Conservation (phyloP, 2,113 vertebrate genomes). For the Erythrocercus mccallii region DNA sequence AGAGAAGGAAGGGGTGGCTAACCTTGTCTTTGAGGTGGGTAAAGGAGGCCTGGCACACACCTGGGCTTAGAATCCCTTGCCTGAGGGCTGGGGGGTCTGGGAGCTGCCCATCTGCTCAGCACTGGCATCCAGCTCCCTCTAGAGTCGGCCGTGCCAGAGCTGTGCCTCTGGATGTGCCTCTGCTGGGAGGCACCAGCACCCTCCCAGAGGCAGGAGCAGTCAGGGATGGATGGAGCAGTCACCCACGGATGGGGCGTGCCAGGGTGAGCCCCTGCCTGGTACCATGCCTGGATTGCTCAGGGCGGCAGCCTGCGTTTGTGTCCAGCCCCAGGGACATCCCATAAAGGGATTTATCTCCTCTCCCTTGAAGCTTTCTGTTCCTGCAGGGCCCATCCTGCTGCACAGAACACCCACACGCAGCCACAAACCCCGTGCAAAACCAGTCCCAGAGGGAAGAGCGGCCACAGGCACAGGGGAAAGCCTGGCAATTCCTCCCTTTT, state of each 20-base stretch:
- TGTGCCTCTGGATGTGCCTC: neutral
- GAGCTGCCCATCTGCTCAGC: neutral
- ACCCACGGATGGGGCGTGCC: accelerated
- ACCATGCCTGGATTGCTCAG: accelerated
- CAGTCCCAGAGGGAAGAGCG: neutral
- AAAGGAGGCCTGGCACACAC: neutral
- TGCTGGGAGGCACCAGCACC: neutral
- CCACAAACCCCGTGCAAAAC: neutral
- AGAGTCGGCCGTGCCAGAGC: neutral
- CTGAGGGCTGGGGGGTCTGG: neutral
- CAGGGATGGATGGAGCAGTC: too few relatives aligned
- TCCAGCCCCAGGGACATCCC: neutral
- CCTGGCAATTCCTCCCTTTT: neutral
- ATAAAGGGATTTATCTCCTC: neutral
- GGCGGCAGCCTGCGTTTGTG: neutral
- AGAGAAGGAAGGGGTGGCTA: neutral
- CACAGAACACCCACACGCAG: neutral
- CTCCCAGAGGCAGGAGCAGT: neutral
- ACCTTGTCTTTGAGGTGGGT: neutral
- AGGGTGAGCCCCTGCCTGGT: neutral
- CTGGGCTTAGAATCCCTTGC: neutral
- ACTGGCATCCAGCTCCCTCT: slow-evolving; percentile 12
- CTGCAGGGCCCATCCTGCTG: neutral
- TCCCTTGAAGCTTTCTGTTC: neutral
- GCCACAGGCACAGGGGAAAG: neutral